phyloP scores from a whole-genome alignment of 2,113 vertebrate genomes.

The Zosterops lateralis region DNA sequence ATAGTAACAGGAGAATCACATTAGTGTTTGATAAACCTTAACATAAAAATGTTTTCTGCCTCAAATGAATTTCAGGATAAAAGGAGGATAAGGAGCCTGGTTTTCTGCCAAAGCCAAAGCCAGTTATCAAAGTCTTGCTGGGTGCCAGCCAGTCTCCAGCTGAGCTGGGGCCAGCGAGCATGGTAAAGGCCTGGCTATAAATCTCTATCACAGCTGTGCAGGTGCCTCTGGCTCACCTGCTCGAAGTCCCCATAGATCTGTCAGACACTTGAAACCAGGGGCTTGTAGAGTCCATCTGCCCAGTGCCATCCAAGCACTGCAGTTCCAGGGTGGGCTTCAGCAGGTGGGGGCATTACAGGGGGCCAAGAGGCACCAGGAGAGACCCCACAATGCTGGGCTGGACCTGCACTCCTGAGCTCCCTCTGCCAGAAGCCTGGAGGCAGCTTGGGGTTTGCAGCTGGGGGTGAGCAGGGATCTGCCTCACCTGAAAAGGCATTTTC shows the following conservation, averaged over 20 bases:
- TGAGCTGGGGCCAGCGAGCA: background rate
- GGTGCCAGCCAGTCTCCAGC: background rate
- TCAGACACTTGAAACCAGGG: background rate
- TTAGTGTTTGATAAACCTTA: background rate
- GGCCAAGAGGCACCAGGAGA: rapidly evolving
- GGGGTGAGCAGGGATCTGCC: background rate
- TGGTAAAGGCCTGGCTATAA: background rate
- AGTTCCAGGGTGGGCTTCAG: background rate
- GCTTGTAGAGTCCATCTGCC: background rate
- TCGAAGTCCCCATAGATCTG: background rate
- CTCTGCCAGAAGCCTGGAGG: too few relatives aligned
- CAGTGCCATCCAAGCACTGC: rapidly evolving
- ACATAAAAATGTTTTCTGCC: background rate
- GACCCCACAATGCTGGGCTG: rapidly evolving
- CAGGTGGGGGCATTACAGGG: rapidly evolving
- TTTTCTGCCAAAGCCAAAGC: background rate
- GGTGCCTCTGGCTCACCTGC: background rate
- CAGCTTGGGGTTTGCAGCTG: background rate
- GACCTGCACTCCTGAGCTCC: background rate
- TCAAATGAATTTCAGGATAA: background rate
- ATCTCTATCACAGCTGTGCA: background rate
- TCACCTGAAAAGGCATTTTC: background rate
- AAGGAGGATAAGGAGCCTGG: background rate
- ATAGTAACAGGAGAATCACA: background rate
- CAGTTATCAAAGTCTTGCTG: background rate